A percentile compares a stretch with the other conserved stretches of the same genome.
Evolutionary conservation across 2,113 vertebrate species (phyloP).

Genomic region (Oncorhynchus masou): DNA sequence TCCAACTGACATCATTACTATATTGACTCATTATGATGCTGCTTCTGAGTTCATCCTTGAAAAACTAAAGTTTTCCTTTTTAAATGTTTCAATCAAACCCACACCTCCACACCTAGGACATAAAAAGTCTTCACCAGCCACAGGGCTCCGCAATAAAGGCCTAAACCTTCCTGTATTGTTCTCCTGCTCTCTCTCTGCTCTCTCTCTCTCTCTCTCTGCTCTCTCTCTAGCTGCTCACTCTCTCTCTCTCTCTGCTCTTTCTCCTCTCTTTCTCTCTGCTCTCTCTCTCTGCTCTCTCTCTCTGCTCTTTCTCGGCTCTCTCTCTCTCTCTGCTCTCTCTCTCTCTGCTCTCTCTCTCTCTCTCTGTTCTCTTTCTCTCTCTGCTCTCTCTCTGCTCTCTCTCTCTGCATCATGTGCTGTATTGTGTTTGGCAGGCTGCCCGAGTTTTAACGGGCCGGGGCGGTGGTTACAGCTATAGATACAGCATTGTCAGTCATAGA

Average conservation of each 20-base stretch:
- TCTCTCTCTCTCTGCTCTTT: conserved; percentile 4
- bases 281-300: no score
- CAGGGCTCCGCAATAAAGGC: not conserved
- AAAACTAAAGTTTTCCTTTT: no score
- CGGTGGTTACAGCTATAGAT: not conserved
- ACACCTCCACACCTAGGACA: no score
- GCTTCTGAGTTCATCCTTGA: no score
- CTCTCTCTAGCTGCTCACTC: not conserved
- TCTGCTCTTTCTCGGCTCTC: not conserved
- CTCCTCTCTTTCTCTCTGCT: no score
- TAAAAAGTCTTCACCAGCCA: conserved; percentile 7
- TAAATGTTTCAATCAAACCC: no score
- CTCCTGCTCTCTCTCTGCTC: no score
- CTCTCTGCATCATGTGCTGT: not conserved
- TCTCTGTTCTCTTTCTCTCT: no score
- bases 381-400: no score
- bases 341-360: no score
- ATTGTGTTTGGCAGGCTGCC: not conserved
- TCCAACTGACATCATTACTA: not conserved
- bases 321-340: not conserved
- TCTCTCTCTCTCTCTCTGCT: no score
- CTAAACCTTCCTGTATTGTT: conserved; percentile 21
- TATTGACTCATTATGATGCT: no score
- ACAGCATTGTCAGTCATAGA: not conserved
- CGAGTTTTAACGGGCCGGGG: conserved; percentile 30